Evolutionary conservation across 2,888 invertebrate species (phyloP).

Genomic region (Apotomis turbidana): DNA sequence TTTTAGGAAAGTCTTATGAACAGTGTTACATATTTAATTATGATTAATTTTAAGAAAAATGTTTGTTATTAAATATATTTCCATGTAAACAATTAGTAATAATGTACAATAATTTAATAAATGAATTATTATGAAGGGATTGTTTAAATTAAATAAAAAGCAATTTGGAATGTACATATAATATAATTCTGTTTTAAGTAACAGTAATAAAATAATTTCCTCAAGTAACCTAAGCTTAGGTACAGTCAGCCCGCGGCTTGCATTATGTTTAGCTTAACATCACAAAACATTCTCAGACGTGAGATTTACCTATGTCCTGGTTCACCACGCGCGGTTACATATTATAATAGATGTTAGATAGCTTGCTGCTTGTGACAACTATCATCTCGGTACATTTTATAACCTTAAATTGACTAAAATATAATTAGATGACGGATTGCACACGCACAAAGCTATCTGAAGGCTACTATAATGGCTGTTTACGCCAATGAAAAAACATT

Average conservation of each 20-base stretch:
- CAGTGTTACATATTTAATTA: neutral
- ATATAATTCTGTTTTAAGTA: slow-evolving; percentile 43
- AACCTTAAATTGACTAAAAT: too few species aligned
- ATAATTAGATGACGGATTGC: too few species aligned
- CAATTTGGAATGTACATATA: slow-evolving; percentile 51
- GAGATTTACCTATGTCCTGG: neutral
- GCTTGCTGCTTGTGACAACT: too few species aligned
- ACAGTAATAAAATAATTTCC: slow-evolving; percentile 30
- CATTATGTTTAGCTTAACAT: slow-evolving; percentile 1
- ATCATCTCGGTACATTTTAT: too few species aligned
- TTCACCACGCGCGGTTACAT: too few species aligned
- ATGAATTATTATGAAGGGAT: slow-evolving; percentile 20
- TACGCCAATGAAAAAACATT: too few species aligned
- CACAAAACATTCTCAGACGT: neutral
- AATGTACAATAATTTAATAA: slow-evolving; percentile 24
- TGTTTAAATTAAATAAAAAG: slow-evolving; percentile 38
- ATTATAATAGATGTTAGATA: too few species aligned
- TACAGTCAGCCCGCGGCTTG: slow-evolving; percentile 22
- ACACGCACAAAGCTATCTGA: too few species aligned
- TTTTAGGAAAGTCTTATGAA: neutral
- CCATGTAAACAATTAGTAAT: slow-evolving; percentile 19
- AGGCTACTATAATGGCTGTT: too few species aligned
- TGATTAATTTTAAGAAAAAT: neutral
- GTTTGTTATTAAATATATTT: slow-evolving; percentile 13
- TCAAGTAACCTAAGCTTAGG: slow-evolving; percentile 28